Evolutionary conservation across 2,888 invertebrate genomes (phyloP).

Genomic region (Homarus gammarus): DNA sequence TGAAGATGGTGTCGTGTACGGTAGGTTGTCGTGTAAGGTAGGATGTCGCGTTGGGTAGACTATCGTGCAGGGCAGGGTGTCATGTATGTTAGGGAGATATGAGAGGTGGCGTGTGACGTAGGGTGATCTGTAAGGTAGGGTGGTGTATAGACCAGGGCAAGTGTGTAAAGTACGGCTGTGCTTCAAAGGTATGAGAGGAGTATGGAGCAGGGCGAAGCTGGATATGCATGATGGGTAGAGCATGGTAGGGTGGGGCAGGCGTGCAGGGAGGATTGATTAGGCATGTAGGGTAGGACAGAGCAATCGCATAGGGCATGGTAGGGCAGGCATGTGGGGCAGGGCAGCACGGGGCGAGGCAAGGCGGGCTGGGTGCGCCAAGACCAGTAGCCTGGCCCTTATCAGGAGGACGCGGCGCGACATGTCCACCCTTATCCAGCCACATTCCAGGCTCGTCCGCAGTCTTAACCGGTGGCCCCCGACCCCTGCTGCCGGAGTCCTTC

Average conservation of each 20-base stretch:
- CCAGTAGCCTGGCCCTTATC: constrained; percentile 67
- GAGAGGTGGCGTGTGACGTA: no score
- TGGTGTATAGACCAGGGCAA: no score
- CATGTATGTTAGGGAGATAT: no score
- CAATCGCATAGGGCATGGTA: constrained; percentile 1
- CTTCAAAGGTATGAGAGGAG: no score
- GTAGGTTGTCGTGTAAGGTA: no score
- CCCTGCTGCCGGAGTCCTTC: constrained; percentile 1
- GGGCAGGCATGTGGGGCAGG: not conserved
- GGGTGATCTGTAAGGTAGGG: no score
- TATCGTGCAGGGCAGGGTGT: no score
- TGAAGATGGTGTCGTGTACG: no score
- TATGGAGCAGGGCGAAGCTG: not conserved
- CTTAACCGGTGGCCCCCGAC: constrained; percentile 30
- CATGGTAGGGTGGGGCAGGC: not conserved
- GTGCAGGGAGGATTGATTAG: not conserved
- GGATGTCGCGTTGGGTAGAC: no score
- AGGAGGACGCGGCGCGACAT: constrained; percentile 52
- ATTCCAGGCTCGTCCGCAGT: constrained; percentile 60
- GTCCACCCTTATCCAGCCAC: constrained; percentile 63
- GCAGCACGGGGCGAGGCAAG: not conserved
- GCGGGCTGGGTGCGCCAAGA: constrained; percentile 48
- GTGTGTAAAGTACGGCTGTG: no score
- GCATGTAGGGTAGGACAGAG: not conserved
- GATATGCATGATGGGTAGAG: constrained; percentile 15